These are phyloP conservation scores for Myripristis jacobus DNA, from an alignment of 2,797 vertebrate genomes.

Conservation along the genomic window DNA sequence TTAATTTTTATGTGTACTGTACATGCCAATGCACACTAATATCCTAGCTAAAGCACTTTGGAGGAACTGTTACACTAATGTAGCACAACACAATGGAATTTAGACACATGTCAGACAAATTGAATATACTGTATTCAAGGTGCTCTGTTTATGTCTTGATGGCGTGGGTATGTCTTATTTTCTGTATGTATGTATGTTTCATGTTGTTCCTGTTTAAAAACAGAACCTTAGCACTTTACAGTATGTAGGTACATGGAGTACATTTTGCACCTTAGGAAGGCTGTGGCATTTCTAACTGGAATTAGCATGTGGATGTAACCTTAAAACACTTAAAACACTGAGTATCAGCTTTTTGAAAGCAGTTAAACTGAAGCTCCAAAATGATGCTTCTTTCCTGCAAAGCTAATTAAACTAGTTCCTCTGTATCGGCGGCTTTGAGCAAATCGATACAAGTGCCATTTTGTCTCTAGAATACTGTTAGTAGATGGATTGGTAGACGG, in stretches of 20 bases:
- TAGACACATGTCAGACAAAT: constrained; percentile 3
- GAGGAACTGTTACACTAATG: constrained; percentile 2
- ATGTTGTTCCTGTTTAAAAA: constrained; percentile 14
- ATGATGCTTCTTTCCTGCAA: neutral
- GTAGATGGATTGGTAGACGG: neutral
- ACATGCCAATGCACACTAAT: neutral
- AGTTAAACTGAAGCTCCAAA: neutral
- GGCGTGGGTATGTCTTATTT: neutral
- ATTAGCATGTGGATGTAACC: neutral
- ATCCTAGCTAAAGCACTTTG: constrained; percentile 1
- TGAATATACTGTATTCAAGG: constrained; percentile 1
- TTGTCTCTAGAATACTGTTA: neutral
- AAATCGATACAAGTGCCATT: neutral
- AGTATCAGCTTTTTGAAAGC: neutral
- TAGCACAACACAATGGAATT: constrained; percentile 21
- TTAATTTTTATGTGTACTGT: neutral
- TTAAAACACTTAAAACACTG: constrained; percentile 12
- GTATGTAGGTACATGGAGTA: constrained; percentile 2
- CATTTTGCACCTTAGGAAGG: constrained; percentile 49
- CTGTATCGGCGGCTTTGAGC: neutral
- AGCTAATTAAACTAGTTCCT: neutral
- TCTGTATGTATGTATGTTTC: neutral
- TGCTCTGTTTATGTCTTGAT: constrained; percentile 13
- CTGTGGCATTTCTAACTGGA: constrained; percentile 5
- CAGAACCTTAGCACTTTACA: constrained; percentile 63